A percentile compares a stretch with the other conserved stretches of the same genome.
Evolutionary conservation across 2,888 invertebrate genomes (phyloP).

Genomic region (Listrodromus nycthemerus): DNA sequence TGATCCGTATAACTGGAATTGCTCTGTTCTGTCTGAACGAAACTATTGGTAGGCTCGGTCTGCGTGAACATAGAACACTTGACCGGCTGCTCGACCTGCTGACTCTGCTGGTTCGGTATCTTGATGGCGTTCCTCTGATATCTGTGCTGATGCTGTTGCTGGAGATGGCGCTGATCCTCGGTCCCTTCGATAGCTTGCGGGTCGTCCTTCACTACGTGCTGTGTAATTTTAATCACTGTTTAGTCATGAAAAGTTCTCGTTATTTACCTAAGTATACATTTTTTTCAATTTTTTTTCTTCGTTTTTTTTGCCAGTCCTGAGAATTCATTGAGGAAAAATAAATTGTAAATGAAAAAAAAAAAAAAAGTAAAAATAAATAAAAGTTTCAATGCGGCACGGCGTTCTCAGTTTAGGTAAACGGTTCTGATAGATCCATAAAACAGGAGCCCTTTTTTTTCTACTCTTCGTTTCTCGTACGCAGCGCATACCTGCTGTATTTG

Average conservation of each 20-base stretch:
- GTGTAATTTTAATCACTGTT: slow-evolving; percentile 57
- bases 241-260: not conserved
- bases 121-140: slow-evolving; percentile 70
- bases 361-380: too few relatives aligned
- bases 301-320: not conserved
- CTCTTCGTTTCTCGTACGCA: slow-evolving; percentile 60
- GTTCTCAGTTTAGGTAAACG: not conserved
- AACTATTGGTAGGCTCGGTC: slow-evolving; percentile 81
- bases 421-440: not conserved
- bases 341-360: too few relatives aligned
- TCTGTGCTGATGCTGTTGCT: slow-evolving; percentile 67
- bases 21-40: slow-evolving; percentile 81
- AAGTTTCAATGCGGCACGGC: not conserved
- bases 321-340: too few relatives aligned
- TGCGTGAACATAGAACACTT: slow-evolving; percentile 83
- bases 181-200: slow-evolving; percentile 60
- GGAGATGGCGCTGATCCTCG: slow-evolving; percentile 67
- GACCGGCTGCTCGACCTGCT: slow-evolving; percentile 77
- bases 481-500: slow-evolving; percentile 82
- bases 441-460: slow-evolving; percentile 55
- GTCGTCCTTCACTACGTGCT: slow-evolving; percentile 70
- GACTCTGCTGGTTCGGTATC: slow-evolving; percentile 74
- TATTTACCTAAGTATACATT: not conserved
- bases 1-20: slow-evolving; percentile 81
- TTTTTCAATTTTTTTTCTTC: not conserved